Conservation (phyloP, 2,888 invertebrate species). For the Ichneumon xanthorius region DNA sequence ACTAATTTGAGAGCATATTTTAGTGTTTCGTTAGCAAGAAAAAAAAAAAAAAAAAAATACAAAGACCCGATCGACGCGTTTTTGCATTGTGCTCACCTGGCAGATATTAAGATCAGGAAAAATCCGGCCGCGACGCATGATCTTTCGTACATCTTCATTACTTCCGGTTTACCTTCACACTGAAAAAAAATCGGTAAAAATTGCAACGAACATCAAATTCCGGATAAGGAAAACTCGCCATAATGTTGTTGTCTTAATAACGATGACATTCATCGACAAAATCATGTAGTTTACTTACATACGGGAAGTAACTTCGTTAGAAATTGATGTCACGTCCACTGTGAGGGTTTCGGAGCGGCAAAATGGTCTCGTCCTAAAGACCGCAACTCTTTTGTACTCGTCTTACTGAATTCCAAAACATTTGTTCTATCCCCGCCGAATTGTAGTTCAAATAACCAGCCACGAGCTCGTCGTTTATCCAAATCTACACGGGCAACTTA, state of each 20-base stretch:
- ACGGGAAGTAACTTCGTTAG: not conserved
- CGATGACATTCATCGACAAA: not conserved
- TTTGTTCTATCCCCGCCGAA: not conserved
- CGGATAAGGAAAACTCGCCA: too few relatives aligned
- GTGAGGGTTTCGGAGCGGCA: not conserved
- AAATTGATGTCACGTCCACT: not conserved
- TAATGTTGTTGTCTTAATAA: too few relatives aligned
- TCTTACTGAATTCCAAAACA: not conserved
- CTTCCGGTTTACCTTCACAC: not conserved
- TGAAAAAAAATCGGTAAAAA: not conserved
- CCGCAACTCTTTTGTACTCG: not conserved
- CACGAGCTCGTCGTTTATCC: too few relatives aligned
- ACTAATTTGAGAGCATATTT: constrained; percentile 31
- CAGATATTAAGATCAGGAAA: constrained; percentile 4
- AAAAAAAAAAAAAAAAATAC: not conserved
- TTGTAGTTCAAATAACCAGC: not conserved
- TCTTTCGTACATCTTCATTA: not conserved
- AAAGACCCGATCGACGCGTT: not conserved
- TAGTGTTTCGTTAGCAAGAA: not conserved
- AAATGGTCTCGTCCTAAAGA: not conserved
- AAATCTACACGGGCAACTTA: too few relatives aligned
- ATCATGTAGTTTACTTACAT: not conserved
- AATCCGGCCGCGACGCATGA: constrained; percentile 1
- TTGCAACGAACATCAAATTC: not conserved
- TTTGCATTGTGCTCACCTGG: constrained; percentile 5